phyloP scores from a whole-genome alignment of 2,888 invertebrate species.

The Synanthedon tipuliformis region DNA sequence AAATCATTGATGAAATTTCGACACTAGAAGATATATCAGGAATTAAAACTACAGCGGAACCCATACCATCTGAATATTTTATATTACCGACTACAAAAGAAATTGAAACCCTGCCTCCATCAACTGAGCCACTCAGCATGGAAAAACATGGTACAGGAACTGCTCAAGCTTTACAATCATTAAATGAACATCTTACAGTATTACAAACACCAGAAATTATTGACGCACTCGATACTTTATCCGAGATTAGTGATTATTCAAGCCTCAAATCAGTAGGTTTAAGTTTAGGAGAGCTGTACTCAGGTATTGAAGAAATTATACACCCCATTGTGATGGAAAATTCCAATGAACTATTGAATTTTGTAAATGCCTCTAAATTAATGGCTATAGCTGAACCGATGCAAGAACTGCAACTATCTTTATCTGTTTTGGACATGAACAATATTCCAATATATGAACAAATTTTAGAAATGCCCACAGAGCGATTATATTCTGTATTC shows the following conservation, averaged over 20 bases:
- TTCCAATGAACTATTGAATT: constrained; percentile 25
- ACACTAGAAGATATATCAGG: constrained; percentile 70
- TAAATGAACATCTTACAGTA: constrained; percentile 41
- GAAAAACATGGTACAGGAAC: constrained; percentile 22
- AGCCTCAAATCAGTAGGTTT: constrained; percentile 39
- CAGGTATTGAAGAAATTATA: constrained; percentile 40
- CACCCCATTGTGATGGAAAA: constrained; percentile 47
- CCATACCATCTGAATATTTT: constrained; percentile 43
- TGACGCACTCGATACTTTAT: constrained; percentile 43
- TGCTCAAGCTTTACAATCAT: constrained; percentile 41
- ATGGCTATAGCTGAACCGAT: constrained; percentile 45
- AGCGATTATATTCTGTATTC: constrained; percentile 39
- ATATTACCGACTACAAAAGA: constrained; percentile 35
- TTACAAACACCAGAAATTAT: constrained; percentile 43
- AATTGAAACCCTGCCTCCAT: constrained; percentile 20
- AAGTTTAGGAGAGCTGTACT: constrained; percentile 34
- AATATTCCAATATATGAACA: constrained; percentile 55
- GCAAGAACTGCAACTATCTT: constrained; percentile 42
- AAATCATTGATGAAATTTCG: constrained; percentile 64
- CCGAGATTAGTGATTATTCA: constrained; percentile 43
- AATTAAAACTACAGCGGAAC: constrained; percentile 66
- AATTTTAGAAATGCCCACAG: constrained; percentile 40
- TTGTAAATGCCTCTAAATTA: constrained; percentile 31
- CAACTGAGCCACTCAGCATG: constrained; percentile 16
- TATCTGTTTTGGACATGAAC: constrained; percentile 40